Evolutionary conservation across 1,140 invertebrate genomes (phyloP), one percentile per base, ranked within the genome.

Genomic region (Gyrodactylus salaris): DNA sequence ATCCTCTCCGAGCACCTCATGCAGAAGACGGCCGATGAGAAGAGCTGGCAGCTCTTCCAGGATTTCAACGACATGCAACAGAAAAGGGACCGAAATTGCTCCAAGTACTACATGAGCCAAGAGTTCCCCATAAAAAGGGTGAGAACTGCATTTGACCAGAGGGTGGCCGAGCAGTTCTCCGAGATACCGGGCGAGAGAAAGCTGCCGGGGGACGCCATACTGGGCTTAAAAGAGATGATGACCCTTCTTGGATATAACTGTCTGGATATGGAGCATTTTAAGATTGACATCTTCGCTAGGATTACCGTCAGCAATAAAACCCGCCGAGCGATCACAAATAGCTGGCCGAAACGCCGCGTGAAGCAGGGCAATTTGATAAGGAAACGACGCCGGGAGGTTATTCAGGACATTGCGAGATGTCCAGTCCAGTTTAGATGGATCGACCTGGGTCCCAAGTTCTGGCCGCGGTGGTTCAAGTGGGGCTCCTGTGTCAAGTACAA

Each of bases 361-460:
- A n/a, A n/a, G n/a, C n/a, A n/a, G n/a, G 7, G n/a, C 34, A 54
- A 54, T 54, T 54, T 54, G 34, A 54, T 54, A 54, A 54, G 34
- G n/a, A n/a, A n/a, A n/a, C n/a, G n/a, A n/a, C n/a, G n/a, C n/a
- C n/a, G n/a, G n/a, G n/a, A n/a, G n/a, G n/a, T n/a, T n/a, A n/a
- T n/a, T n/a, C n/a, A n/a, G n/a, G 34, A 54, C 7, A 54, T 71
- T 25, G 26, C 21, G 7, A 24, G 70, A 20, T 71, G 70, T 25
- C 70, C 70, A 25, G 70, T 71, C 20, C 25, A 24, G 20, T 24
- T 20, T 1, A 21, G n/a, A 25, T 71, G 70, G 70, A 71, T 24
- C 20, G 70, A 71, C 25, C 21, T 71, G n/a, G 70, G 70, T 2
- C 70, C 16, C 16, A 71, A 71, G n/a, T 71, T 71, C 25, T 71